Percentiles rank a stretch among this genome's conserved stretches.
phyloP scores from a whole-genome alignment of 2,113 vertebrate species.

The Thalassoma bifasciatum region DNA sequence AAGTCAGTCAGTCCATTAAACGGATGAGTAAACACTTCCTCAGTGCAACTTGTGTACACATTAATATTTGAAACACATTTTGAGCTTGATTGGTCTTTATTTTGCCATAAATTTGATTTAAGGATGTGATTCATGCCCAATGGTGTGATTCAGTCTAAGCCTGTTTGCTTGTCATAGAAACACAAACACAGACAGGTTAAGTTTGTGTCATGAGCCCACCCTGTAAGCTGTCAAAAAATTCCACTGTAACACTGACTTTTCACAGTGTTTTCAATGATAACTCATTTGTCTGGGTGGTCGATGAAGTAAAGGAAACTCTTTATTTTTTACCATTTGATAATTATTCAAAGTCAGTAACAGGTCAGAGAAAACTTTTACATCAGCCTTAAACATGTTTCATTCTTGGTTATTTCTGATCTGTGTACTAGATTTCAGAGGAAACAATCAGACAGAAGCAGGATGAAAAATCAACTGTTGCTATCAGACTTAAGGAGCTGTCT shows the following conservation, averaged over 20 bases:
- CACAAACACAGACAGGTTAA: conserved; percentile 47
- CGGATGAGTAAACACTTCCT: conserved; percentile 58
- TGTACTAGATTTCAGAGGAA: neutral
- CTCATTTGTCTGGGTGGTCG: conserved; percentile 30
- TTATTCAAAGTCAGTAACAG: conserved; percentile 4
- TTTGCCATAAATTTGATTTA: conserved; percentile 51
- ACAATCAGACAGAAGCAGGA: neutral
- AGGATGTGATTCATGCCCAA: conserved; percentile 51
- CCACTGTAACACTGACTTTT: conserved; percentile 20
- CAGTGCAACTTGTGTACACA: conserved; percentile 8
- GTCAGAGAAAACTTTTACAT: neutral
- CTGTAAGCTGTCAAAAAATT: conserved; percentile 37
- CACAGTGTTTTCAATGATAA: conserved; percentile 52
- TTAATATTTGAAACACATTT: conserved; percentile 45
- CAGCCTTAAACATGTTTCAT: too few relatives aligned
- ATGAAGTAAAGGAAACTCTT: conserved; percentile 8
- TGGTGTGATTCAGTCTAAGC: conserved; percentile 42
- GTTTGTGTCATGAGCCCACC: conserved; percentile 36
- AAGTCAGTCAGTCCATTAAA: conserved; percentile 54
- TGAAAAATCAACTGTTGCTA: neutral
- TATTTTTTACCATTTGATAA: neutral
- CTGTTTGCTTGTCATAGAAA: conserved; percentile 44
- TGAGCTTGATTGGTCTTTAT: conserved; percentile 42
- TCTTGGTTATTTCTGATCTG: too few relatives aligned
- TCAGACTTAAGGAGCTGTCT: neutral